Evolutionary conservation across 2,113 vertebrate species (phyloP), one percentile per base, ranked within the genome.

Genomic region (Glaucomys volans): DNA sequence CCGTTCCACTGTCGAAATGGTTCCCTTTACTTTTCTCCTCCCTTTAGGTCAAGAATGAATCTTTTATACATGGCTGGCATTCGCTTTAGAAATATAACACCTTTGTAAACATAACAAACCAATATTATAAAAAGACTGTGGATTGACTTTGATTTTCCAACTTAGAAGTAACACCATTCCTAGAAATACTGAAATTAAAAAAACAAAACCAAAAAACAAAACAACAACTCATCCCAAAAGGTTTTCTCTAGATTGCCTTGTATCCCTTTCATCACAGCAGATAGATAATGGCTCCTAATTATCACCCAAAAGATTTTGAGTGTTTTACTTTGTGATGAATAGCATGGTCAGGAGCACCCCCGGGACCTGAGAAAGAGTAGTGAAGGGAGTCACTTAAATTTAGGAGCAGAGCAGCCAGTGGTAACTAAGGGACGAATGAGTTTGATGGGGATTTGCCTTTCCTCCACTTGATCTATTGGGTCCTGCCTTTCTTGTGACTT

Each of bases 61-160:
- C n/a, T 86, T 96, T 92, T 17, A 84, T 84, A 91, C 22, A 59
- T 84, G 17, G 50, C 69, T 32, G n/a, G 8, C 28, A 59, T 89
- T 94, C 96, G 32, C 50, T 97, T 98, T 75, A 87, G 82, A 95
- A 96, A 90, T 66, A 57, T 37, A 91, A 90, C 42, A 88, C 22
- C 32, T 94, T 76, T 85, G 20, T 96, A 96, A 92, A 67, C 77
- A 64, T 57, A 88, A 54, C 72, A 90, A 81, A 83, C 40, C 50
- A 95, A 26, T 96, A 82, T 84, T 95, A 50, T 88, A 72, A 94
- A 79, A 92, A 72, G 20, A 92, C 69, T 54, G 8, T 87, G 37
- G 30, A 52, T 87, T 77, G 52, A 79, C 50, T 94, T 95, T 95
- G 77, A 79, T 76, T 94, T 91, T 97, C 47, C 69, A 94, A 52